Percentiles rank a stretch among this genome's conserved stretches.
phyloP scores from a whole-genome alignment of 1,140 invertebrate genomes.

The Oncopodura yosiiana region DNA sequence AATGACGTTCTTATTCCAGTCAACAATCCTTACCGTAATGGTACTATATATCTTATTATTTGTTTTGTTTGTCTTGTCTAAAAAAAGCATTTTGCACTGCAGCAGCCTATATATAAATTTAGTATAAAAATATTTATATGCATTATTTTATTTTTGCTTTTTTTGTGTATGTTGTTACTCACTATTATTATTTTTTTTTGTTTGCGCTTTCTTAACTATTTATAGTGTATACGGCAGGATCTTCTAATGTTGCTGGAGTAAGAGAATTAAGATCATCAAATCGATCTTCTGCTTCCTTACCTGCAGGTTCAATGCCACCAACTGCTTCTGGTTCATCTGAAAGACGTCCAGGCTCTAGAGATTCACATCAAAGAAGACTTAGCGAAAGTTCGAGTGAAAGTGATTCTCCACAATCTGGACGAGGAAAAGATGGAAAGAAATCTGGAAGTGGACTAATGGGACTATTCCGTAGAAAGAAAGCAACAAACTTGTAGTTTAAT shows the following conservation, averaged over 20 bases:
- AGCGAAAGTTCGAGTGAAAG: constrained; percentile 38
- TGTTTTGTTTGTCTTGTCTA: constrained; percentile 5
- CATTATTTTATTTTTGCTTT: too few species aligned
- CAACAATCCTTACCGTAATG: not conserved
- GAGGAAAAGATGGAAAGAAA: constrained; percentile 33
- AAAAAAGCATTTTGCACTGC: too few species aligned
- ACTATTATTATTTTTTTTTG: not conserved
- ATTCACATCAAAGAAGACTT: constrained; percentile 12
- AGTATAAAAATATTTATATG: too few species aligned
- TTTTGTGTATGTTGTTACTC: not conserved
- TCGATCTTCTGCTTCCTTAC: constrained; percentile 31
- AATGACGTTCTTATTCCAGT: not conserved
- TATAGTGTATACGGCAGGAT: constrained; percentile 19
- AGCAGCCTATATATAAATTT: too few species aligned
- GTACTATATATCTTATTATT: constrained; percentile 3
- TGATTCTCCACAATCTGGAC: constrained; percentile 34
- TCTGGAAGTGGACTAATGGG: constrained; percentile 33
- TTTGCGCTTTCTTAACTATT: not conserved
- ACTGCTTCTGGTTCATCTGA: not conserved
- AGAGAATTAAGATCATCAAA: constrained; percentile 9
- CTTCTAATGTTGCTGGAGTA: not conserved
- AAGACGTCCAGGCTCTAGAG: not conserved
- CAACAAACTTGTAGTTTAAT: constrained; percentile 33
- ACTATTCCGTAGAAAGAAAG: constrained; percentile 36
- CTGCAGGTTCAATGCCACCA: constrained; percentile 34